Base-by-base conservation (phyloP, 2,797 vertebrate species). In the Melanotaenia pygmaea region DNA sequence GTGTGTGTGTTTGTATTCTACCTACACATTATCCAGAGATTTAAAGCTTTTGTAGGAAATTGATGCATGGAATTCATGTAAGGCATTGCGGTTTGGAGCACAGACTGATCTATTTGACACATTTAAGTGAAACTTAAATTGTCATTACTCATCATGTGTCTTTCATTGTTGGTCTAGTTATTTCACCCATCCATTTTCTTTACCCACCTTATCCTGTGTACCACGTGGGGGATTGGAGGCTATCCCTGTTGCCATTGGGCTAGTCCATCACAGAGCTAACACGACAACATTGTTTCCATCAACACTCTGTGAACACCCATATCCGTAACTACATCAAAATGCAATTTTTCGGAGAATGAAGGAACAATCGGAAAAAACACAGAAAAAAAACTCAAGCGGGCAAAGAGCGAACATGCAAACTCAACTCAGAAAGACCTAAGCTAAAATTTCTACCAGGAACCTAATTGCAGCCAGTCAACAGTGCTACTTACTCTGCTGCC, bases 41-140 rank as follows among this genome's bases (percentile, higher is more conserved):
- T 56, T 56, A 2, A 14, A 56, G 53, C 53, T 56, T 26, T 26
- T 7, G 16, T 57, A 28, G n/a, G n/a, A 51, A 51, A 51, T 22
- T 51, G n/a, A 51, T 51, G 47, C 47, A 51, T 32, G 54, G 28
- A 57, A 57, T 57, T 16, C 16, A 57, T 57, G 54, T 32, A 28
- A 18, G 26, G 16, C 16, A 4, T 16, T 32, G 14, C 13, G 13
- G 54, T 57, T 57, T 32, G 54, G 54, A 57, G 54, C 28, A 30
- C 14, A 28, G 5, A 16, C 28, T 32, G 26, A 32, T 57, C 8
- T 57, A 57, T 30, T 32, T 57, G 54, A 32, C 28, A 32, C 28
- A 5, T 30, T 57, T 30, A 32, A 57, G 54, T 32, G 54, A 57
- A 18, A 57, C 28, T 57, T 26, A 26, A 26, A 26, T 28, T 32